These are phyloP conservation scores for Clarias batrachus DNA, from an alignment of 2,113 vertebrate genomes.

Conservation along the genomic window DNA sequence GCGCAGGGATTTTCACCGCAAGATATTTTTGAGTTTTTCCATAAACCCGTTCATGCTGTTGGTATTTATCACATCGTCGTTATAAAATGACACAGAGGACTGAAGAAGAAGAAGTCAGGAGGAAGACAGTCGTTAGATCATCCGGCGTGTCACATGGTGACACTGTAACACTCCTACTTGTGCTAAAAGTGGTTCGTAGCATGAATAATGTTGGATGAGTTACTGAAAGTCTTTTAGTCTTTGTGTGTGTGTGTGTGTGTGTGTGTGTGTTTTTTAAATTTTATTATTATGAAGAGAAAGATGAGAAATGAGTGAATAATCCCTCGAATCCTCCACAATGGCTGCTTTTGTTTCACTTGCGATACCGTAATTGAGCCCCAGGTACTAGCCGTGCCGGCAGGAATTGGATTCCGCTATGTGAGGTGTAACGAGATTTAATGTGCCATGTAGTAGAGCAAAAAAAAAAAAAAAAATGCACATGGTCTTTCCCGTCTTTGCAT, in stretches of 20 bases:
- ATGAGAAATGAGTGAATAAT: conserved; percentile 13
- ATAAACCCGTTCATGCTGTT: neutral
- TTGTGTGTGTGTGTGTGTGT: too few species aligned
- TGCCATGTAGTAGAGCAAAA: conserved; percentile 34
- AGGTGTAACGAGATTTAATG: conserved; percentile 44
- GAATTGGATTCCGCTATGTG: conserved; percentile 46
- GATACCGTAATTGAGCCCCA: conserved; percentile 51
- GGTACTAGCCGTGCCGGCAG: conserved; percentile 26
- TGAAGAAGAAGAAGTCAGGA: neutral
- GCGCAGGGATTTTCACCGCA: neutral
- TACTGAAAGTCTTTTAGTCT: neutral
- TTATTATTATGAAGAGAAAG: neutral
- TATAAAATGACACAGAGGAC: neutral
- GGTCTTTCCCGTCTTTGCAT: conserved; percentile 1
- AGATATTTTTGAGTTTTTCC: neutral
- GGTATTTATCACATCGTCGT: neutral
- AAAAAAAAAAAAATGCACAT: conserved; percentile 18
- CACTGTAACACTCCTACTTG: neutral
- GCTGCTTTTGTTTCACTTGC: conserved; percentile 47
- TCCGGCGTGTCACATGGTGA: neutral
- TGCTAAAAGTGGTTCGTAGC: neutral
- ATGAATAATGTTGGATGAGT: neutral
- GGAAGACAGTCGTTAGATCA: neutral
- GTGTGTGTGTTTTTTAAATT: too few species aligned
- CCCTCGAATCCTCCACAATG: conserved; percentile 31